Evolutionary conservation across 2,888 invertebrate genomes (phyloP), one percentile per base, ranked within the genome.

Genomic region (Apamea anceps): DNA sequence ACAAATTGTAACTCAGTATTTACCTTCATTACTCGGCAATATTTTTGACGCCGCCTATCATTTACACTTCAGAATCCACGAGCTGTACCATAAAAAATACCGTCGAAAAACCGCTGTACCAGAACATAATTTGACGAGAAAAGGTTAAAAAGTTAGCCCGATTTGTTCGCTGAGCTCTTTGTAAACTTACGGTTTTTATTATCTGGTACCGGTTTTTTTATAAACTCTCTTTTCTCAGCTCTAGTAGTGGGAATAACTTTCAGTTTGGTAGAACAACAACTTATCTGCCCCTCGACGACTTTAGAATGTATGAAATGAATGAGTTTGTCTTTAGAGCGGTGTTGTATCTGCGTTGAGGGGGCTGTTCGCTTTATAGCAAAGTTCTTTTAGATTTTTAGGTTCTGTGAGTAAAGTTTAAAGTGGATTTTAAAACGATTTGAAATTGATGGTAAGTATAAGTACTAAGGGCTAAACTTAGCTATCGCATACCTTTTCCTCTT

Each of bases 131-230:
- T 92, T 92, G 90, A 93, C 90, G 91, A 92, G 85, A 88, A 90
- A 87, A 91, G 89, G 91, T 93, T 93, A 92, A 93, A 93, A 93
- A 93, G 92, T 93, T 93, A 89, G 90, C 85, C 88, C 90, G 91
- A 91, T 93, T 92, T 92, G 90, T 91, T 90, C 86, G 85, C 86
- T 82, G 87, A 87, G 89, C 89, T 90, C 87, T 91, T 89, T 88
- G 85, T 67, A 87, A 85, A 92, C 87, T 91, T 91, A 83, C 75
- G 72, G 86, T 84, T 84, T 88, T 84, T 87, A 83, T 87, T 84
- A 85, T 80, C 84, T 83, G 77, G 73, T 68, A 75, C 74, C 62
- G 78, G 75, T 37, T 85, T 88, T 54, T 90, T 89, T 85, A 81
- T 80, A 85, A 82, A 79, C 57, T 79, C 81, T 68, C 51, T 51